These are phyloP conservation scores for Diachrysia chrysitis DNA, from an alignment of 2,888 invertebrate species.

Conservation along the genomic window DNA sequence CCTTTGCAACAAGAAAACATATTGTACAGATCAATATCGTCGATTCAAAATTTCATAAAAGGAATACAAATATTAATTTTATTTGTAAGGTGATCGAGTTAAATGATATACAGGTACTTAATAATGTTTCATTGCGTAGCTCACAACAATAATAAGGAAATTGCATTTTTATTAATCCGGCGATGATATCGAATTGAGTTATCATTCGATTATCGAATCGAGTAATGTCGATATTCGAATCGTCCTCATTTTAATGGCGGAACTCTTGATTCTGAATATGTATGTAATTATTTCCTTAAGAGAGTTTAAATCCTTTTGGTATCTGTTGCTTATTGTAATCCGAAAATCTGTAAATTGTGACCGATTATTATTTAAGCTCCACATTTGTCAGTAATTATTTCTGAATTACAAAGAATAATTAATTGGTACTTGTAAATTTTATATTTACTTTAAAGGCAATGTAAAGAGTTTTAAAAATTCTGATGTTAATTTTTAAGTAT, in stretches of 20 bases:
- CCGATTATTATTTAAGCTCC: neutral
- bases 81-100: conserved; percentile 14
- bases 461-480: neutral
- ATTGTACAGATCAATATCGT: neutral
- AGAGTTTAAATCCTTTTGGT: conserved; percentile 10
- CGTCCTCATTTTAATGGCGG: conserved; percentile 21
- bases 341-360: neutral
- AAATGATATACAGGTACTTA: conserved; percentile 8
- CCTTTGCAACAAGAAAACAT: neutral
- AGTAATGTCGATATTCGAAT: conserved; percentile 20
- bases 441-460: neutral
- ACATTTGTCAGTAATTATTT: neutral
- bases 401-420: neutral
- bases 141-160: conserved; percentile 15
- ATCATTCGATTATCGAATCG: conserved; percentile 23
- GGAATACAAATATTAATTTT: conserved; percentile 24
- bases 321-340: conserved; percentile 15
- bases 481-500: neutral
- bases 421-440: neutral
- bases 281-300: conserved; percentile 29
- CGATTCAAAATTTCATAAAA: conserved; percentile 17
- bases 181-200: conserved; percentile 21
- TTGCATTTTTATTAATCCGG: conserved; percentile 28
- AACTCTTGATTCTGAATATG: conserved; percentile 24
- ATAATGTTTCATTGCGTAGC: conserved; percentile 10